Evolutionary conservation across 2,888 invertebrate species (phyloP).

Genomic region (Apamea epomidion): DNA sequence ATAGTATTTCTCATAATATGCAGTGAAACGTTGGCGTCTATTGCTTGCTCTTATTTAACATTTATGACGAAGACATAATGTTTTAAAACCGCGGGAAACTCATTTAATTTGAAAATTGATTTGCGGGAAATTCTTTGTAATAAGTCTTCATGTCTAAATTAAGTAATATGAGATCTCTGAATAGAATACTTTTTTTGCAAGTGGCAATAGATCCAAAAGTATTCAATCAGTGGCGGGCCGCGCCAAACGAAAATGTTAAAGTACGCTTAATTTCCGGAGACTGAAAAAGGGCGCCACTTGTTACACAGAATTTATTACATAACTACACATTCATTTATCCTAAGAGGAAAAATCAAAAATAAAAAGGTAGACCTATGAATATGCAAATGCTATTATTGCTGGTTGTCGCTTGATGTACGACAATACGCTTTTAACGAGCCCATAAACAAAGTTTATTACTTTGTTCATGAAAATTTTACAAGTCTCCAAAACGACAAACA

Average conservation of each 20-base stretch:
- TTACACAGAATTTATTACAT: slow-evolving; percentile 33
- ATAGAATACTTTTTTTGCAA: slow-evolving; percentile 5
- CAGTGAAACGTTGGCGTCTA: slow-evolving; percentile 23
- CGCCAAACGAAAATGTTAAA: slow-evolving; percentile 29
- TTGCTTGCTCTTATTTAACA: slow-evolving; percentile 7
- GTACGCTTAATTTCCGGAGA: slow-evolving; percentile 19
- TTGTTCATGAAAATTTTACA: slow-evolving; percentile 77
- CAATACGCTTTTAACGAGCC: slow-evolving; percentile 76
- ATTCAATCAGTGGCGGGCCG: background rate
- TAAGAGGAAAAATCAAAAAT: slow-evolving; percentile 34
- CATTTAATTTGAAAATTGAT: too few species aligned
- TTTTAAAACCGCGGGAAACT: slow-evolving; percentile 40
- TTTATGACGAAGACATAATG: slow-evolving; percentile 31
- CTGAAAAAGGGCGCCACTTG: slow-evolving; percentile 2
- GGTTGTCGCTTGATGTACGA: slow-evolving; percentile 70
- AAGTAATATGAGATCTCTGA: background rate
- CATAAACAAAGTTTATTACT: slow-evolving; percentile 77
- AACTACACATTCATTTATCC: slow-evolving; percentile 32
- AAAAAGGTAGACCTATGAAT: slow-evolving; percentile 59
- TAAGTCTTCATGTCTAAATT: background rate
- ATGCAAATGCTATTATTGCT: slow-evolving; percentile 72
- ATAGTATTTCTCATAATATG: slow-evolving; percentile 14
- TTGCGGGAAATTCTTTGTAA: slow-evolving; percentile 27
- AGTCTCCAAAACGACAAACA: slow-evolving; percentile 75
- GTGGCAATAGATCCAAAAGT: slow-evolving; percentile 16